Conservation (phyloP, 2,888 invertebrate species). For the Rhagium mordax region DNA sequence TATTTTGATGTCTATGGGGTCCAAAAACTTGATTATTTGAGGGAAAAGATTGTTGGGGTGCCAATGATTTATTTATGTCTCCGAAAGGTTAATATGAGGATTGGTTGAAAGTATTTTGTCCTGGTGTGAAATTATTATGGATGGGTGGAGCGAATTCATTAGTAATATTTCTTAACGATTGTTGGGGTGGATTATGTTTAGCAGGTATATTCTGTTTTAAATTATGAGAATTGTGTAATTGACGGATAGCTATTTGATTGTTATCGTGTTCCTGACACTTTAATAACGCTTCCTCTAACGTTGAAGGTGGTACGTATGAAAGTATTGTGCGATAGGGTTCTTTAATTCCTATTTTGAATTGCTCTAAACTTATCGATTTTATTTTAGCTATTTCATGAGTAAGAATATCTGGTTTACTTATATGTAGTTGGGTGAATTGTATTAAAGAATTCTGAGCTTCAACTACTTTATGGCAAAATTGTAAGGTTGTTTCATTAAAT, state of each 20-base stretch:
- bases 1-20: too few relatives aligned
- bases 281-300: neutral
- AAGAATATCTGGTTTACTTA: neutral
- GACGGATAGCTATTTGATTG: neutral
- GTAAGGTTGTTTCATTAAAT: neutral
- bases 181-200: neutral
- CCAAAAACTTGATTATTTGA: too few relatives aligned
- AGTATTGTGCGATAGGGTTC: neutral
- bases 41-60: neutral
- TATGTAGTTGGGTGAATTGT: neutral
- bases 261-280: neutral
- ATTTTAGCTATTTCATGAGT: neutral
- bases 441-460: neutral
- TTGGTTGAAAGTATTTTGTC: neutral
- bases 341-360: neutral
- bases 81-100: neutral
- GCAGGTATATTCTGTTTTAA: neutral
- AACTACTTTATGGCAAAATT: constrained; percentile 5
- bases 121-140: neutral
- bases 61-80: neutral
- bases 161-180: neutral
- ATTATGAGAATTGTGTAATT: neutral
- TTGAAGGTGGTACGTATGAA: neutral
- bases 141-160: neutral
- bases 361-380: neutral